These are phyloP conservation scores for Anastrepha ludens DNA, from an alignment of 1,140 invertebrate species.

Conservation along the genomic window DNA sequence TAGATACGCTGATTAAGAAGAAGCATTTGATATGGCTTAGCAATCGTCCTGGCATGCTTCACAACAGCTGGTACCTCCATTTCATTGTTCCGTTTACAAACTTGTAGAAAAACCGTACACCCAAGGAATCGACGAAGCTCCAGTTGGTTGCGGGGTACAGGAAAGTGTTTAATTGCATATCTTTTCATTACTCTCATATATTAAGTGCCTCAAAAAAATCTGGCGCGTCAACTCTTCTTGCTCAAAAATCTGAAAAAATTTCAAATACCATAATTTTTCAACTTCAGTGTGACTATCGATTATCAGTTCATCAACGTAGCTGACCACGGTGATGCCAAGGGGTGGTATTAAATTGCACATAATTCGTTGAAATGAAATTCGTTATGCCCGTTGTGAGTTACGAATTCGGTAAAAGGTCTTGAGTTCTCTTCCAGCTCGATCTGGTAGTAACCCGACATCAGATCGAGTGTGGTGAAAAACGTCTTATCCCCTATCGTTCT, in stretches of 20 bases:
- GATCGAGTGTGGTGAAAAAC: neutral
- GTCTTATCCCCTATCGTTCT: constrained; percentile 55
- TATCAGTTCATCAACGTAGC: neutral
- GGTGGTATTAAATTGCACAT: neutral
- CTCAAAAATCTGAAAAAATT: neutral
- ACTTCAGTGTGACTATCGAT: neutral
- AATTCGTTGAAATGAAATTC: neutral
- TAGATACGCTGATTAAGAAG: too few species aligned
- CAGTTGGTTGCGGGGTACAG: neutral
- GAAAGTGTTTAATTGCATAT: neutral
- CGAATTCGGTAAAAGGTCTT: neutral
- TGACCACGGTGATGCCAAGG: neutral
- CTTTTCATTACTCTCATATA: neutral
- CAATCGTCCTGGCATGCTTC: too few species aligned
- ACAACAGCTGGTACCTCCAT: too few species aligned
- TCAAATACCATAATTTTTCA: neutral
- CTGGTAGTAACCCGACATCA: neutral
- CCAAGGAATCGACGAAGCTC: neutral
- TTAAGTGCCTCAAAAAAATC: neutral
- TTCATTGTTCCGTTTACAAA: neutral
- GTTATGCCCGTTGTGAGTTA: neutral
- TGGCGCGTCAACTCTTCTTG: neutral
- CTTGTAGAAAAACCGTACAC: neutral
- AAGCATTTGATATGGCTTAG: too few species aligned
- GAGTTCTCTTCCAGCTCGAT: neutral